Evolutionary conservation across 1,140 invertebrate genomes (phyloP).

Genomic region (Luehdorfia chinensis): DNA sequence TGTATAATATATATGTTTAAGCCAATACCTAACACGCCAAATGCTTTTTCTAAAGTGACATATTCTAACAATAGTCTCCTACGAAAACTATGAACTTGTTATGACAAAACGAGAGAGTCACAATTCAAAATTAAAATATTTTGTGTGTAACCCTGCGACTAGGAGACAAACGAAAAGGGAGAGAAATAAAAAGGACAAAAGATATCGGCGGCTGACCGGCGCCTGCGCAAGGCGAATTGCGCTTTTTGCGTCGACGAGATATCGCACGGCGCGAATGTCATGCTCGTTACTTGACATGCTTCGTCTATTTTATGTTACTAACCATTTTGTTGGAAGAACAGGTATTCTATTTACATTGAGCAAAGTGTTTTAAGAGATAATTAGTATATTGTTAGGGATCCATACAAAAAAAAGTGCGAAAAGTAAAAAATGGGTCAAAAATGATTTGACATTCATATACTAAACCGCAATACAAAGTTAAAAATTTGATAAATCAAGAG

Average conservation of each 20-base stretch:
- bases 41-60: too few species aligned
- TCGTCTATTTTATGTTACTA: background rate
- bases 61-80: too few species aligned
- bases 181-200: slow-evolving; percentile 24
- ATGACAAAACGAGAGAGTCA: too few species aligned
- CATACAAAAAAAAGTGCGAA: too few species aligned
- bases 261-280: background rate
- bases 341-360: slow-evolving; percentile 3
- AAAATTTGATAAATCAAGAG: too few species aligned
- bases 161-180: slow-evolving; percentile 21
- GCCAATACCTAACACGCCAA: too few species aligned
- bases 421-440: too few species aligned
- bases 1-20: too few species aligned
- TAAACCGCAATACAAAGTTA: too few species aligned
- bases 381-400: background rate
- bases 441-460: too few species aligned
- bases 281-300: background rate
- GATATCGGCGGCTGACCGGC: slow-evolving; percentile 23
- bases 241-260: slow-evolving; percentile 21
- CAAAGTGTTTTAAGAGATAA: background rate
- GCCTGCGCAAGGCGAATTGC: slow-evolving; percentile 22
- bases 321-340: background rate
- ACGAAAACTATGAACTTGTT: too few species aligned
- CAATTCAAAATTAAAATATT: too few species aligned
- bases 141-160: slow-evolving; percentile 16